Evolutionary conservation across 2,888 invertebrate genomes (phyloP).

Genomic region (Oligia fasciuncula): DNA sequence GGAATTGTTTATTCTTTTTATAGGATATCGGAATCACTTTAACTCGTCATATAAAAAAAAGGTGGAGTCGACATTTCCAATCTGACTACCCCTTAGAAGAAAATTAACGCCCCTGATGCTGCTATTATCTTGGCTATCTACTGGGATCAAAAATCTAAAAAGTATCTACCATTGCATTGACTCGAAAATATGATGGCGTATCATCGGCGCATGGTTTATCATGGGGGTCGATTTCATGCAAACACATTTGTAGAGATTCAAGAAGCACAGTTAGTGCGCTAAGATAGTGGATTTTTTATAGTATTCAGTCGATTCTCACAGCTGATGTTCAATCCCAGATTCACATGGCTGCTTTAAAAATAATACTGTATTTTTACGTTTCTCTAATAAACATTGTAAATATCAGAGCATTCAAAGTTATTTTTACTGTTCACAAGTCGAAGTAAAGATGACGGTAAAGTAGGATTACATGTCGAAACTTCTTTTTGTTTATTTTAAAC

Average conservation of each 20-base stretch:
- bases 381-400: constrained; percentile 45
- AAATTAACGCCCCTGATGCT: neutral
- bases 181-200: neutral
- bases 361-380: constrained; percentile 50
- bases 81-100: neutral
- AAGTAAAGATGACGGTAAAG: constrained; percentile 28
- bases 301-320: constrained; percentile 10
- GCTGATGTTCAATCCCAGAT: constrained; percentile 45
- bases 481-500: constrained; percentile 11
- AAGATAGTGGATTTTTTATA: neutral
- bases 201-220: neutral
- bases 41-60: neutral
- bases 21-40: neutral
- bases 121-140: neutral
- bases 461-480: constrained; percentile 41
- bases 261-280: neutral
- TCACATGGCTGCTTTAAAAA: constrained; percentile 41
- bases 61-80: neutral
- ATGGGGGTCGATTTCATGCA: no score
- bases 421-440: constrained; percentile 43
- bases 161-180: no score
- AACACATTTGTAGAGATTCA: neutral
- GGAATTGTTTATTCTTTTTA: neutral
- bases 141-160: neutral
- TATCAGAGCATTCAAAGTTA: constrained; percentile 51